These are phyloP conservation scores for Arrhamphus sclerolepis DNA, from an alignment of 2,797 vertebrate genomes.

Conservation along the genomic window DNA sequence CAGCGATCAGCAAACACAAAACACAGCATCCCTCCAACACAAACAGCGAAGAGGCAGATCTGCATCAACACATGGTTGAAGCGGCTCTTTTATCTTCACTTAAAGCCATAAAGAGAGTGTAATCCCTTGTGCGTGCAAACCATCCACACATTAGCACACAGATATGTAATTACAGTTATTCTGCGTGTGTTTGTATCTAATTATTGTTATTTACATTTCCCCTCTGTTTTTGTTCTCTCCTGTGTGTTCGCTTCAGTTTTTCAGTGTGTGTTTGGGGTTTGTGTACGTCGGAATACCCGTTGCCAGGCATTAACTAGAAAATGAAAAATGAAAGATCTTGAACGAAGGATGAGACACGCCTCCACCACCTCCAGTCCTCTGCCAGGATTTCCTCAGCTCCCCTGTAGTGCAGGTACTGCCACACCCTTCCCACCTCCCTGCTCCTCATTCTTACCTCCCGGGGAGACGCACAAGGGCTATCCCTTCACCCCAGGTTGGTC, in stretches of 20 bases:
- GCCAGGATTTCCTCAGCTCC: conserved; percentile 48
- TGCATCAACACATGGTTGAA: conserved; percentile 54
- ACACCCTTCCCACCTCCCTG: conserved; percentile 43
- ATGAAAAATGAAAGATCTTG: conserved; percentile 43
- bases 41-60: conserved; percentile 52
- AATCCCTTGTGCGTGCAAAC: conserved; percentile 63
- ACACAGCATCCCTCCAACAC: conserved; percentile 64
- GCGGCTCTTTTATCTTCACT: conserved; percentile 67
- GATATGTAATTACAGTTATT: conserved; percentile 71
- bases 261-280: conserved; percentile 58
- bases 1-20: conserved; percentile 70
- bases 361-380: conserved; percentile 18
- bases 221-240: conserved; percentile 26
- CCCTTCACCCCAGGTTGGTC: conserved; percentile 37
- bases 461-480: conserved; percentile 39
- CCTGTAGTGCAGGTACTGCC: conserved; percentile 50
- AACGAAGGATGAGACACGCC: conserved; percentile 37
- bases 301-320: conserved; percentile 68
- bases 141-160: conserved; percentile 69
- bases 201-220: conserved; percentile 73
- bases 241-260: conserved; percentile 13
- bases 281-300: conserved; percentile 61
- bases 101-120: conserved; percentile 59
- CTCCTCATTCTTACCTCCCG: conserved; percentile 41
- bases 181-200: conserved; percentile 69